Conservation (phyloP, 2,888 invertebrate genomes). For the Epirrhoe tristata region DNA sequence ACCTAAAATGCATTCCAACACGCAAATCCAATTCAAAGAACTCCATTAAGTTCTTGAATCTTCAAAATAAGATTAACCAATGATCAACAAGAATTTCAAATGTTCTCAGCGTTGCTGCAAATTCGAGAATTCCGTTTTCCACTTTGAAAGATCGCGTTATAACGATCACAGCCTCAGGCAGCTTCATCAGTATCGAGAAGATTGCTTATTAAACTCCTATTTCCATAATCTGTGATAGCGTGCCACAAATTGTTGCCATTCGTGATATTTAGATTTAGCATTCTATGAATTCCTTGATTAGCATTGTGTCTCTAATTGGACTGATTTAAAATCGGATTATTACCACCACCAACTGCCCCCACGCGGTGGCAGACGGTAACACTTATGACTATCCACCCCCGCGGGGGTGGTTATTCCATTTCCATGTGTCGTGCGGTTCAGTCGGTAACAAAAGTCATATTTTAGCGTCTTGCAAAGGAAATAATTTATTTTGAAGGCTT, state of each 20-base stretch:
- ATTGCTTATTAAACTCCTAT: slow-evolving; percentile 57
- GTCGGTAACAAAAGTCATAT: neutral
- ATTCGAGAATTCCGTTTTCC: slow-evolving; percentile 38
- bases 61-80: neutral
- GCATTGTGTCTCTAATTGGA: slow-evolving; percentile 32
- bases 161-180: slow-evolving; percentile 65
- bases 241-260: slow-evolving; percentile 62
- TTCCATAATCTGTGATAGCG: slow-evolving; percentile 63
- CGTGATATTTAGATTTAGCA: slow-evolving; percentile 52
- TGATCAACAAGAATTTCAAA: slow-evolving; percentile 1
- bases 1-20: neutral
- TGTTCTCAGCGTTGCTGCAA: slow-evolving; percentile 8
- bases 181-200: slow-evolving; percentile 51
- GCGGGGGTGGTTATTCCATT: no score
- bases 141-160: slow-evolving; percentile 44
- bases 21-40: neutral
- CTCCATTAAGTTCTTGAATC: neutral
- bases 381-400: no score
- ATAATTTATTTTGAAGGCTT: neutral
- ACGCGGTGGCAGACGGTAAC: no score
- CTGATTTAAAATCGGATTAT: slow-evolving; percentile 38
- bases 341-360: no score
- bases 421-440: slow-evolving; percentile 15
- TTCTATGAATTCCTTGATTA: slow-evolving; percentile 51
- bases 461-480: neutral